Conservation (phyloP, 2,113 vertebrate species). For the Rhinolophus ferrumequinum region DNA sequence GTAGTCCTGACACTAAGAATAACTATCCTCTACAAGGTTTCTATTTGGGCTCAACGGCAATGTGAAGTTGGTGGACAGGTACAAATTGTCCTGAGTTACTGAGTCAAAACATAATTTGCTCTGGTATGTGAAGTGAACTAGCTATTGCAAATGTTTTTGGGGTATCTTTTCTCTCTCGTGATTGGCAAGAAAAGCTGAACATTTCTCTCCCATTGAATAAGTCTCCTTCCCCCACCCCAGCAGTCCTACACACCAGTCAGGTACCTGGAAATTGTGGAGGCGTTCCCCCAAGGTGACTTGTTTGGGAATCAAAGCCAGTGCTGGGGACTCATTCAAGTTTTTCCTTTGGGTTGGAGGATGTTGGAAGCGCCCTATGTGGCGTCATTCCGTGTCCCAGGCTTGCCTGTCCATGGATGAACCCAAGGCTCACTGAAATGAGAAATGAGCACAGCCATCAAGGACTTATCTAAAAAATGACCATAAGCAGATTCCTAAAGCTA, state of each 20-base stretch:
- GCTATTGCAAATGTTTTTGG: neutral
- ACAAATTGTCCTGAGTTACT: slow-evolving; percentile 49
- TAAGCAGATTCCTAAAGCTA: neutral
- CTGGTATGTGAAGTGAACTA: neutral
- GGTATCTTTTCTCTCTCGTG: neutral
- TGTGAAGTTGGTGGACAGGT: slow-evolving; percentile 39
- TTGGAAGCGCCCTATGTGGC: fast-evolving
- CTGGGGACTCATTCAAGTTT: neutral
- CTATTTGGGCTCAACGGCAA: neutral
- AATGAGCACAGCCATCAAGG: neutral
- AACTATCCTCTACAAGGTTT: neutral
- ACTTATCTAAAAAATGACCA: neutral
- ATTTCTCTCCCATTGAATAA: neutral
- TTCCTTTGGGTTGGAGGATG: neutral
- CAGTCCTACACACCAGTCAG: neutral
- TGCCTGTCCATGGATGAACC: neutral
- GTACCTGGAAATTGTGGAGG: neutral
- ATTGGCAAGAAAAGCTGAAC: slow-evolving; percentile 29
- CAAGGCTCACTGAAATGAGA: neutral
- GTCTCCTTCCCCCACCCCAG: neutral
- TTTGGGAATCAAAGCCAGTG: neutral
- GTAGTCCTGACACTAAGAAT: neutral
- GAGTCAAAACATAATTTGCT: slow-evolving; percentile 47
- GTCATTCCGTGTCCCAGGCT: fast-evolving
- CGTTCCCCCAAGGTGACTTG: fast-evolving